phyloP scores from a whole-genome alignment of 2,888 invertebrate genomes.

The Priocnemis perturbator region DNA sequence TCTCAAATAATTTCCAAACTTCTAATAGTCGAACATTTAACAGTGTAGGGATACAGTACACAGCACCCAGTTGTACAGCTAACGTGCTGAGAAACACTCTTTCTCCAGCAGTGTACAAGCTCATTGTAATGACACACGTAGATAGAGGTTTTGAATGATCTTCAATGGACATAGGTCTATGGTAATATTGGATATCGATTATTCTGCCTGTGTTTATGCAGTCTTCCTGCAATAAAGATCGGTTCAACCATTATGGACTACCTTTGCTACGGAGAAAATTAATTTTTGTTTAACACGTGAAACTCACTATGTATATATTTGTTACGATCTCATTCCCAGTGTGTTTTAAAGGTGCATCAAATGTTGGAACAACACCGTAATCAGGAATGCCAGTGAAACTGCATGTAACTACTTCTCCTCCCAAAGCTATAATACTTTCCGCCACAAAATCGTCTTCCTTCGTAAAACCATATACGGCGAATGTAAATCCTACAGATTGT shows the following conservation, averaged over 20 bases:
- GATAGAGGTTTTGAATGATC: slow-evolving; percentile 77
- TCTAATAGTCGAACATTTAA: slow-evolving; percentile 53
- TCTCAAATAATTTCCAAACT: too few relatives aligned
- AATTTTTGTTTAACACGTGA: slow-evolving; percentile 69
- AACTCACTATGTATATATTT: slow-evolving; percentile 82
- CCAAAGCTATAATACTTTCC: slow-evolving; percentile 77
- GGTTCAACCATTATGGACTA: too few relatives aligned
- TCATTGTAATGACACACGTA: slow-evolving; percentile 75
- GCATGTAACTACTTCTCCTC: slow-evolving; percentile 77
- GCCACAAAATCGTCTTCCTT: slow-evolving; percentile 73
- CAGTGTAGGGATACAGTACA: slow-evolving; percentile 13
- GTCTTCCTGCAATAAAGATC: slow-evolving; percentile 79
- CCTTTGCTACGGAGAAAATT: slow-evolving; percentile 78
- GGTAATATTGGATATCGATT: slow-evolving; percentile 83
- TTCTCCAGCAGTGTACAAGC: slow-evolving; percentile 85
- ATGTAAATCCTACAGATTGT: slow-evolving; percentile 63
- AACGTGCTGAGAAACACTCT: slow-evolving; percentile 84
- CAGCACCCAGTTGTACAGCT: slow-evolving; percentile 81
- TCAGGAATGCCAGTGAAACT: slow-evolving; percentile 79
- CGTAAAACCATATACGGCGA: slow-evolving; percentile 75
- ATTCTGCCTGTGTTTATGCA: slow-evolving; percentile 79
- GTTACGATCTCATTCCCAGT: slow-evolving; percentile 81
- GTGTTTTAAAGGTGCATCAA: slow-evolving; percentile 75
- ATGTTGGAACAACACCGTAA: slow-evolving; percentile 81
- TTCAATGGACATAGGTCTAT: slow-evolving; percentile 80